A percentile compares a stretch with the other conserved stretches of the same genome.
phyloP scores from a whole-genome alignment of 2,888 invertebrate species.

The Thera obeliscata region DNA sequence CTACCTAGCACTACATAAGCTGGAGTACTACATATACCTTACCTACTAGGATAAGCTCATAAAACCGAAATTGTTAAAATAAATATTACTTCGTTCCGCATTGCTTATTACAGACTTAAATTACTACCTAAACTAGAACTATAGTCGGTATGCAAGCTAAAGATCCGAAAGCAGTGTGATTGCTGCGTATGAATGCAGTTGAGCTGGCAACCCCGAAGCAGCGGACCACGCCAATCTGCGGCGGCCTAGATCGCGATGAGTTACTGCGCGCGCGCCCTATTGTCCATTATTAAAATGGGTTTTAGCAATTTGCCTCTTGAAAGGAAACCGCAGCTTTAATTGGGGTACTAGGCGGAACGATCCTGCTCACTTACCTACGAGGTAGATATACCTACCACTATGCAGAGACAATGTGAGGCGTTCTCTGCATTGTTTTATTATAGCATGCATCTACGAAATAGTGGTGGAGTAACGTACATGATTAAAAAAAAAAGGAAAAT shows the following conservation, averaged over 20 bases:
- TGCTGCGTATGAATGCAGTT: neutral
- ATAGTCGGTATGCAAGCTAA: no score
- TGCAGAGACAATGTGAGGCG: neutral
- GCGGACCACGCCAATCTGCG: conserved; percentile 32
- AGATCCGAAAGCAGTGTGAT: no score
- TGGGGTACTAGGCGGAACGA: conserved; percentile 22
- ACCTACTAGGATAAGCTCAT: no score
- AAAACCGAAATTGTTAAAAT: no score
- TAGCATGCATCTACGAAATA: no score
- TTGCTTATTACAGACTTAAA: no score
- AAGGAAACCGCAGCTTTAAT: conserved; percentile 36
- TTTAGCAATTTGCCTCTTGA: conserved; percentile 35
- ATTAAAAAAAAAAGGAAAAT: no score
- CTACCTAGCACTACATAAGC: neutral
- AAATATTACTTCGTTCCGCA: no score
- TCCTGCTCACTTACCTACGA: conserved; percentile 9
- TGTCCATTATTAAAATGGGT: conserved; percentile 38
- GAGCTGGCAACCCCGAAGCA: conserved; percentile 11
- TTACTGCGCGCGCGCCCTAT: conserved; percentile 28
- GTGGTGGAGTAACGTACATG: no score
- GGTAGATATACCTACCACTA: neutral
- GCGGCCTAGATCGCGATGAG: conserved; percentile 40
- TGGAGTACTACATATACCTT: no score
- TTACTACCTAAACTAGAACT: no score
- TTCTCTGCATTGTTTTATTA: no score